Evolutionary conservation across 2,113 vertebrate species (phyloP), one percentile per base, ranked within the genome.

Genomic region (Dipodomys merriami): DNA sequence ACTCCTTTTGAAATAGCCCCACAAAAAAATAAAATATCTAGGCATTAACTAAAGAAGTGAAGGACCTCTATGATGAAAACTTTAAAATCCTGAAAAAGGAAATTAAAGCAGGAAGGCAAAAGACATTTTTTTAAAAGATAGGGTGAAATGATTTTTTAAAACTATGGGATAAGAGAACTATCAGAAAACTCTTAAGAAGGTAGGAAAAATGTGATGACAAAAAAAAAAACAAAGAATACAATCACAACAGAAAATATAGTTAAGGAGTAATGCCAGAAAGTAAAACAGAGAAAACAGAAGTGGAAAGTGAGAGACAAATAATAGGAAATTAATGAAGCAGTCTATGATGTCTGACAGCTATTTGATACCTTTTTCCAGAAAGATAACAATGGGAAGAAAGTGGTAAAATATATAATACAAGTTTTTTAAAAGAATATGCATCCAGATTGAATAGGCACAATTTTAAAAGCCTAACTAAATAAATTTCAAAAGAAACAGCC

Each of bases 161-260:
- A 49, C 49, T 39, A 87, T 23, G 33, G 3, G 11, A 7, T 25
- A 30, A 93, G 22, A 82, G 30, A 89, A 88, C 35, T 72, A 90
- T 79, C 39, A 92, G 9, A 20, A 3, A 53, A 64, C 44, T 93
- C 5, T n/a, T 78, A 23, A 62, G 60, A 62, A 62, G 29, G 2
- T 35, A 77, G 39, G 9, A 91, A 73, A 1, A 80, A 86, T 46
- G 12, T 39, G 8, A 68, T 25, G 6, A 30, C 30, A 49, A 77
- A 8, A 93, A 49, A 77, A 8, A 93, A 92, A 89, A 39, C 67
- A 88, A 93, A 88, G 11, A 80, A 72, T 65, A 39, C 39, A 64
- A 33, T 25, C 15, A 1, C 27, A 88, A 19, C 76, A 71, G 69
- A 44, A 84, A 80, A 88, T 44, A 73, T 65, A 81, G 15, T 73